Base-by-base conservation (phyloP, 2,888 invertebrate genomes). In the Pachydiplax longipennis region DNA sequence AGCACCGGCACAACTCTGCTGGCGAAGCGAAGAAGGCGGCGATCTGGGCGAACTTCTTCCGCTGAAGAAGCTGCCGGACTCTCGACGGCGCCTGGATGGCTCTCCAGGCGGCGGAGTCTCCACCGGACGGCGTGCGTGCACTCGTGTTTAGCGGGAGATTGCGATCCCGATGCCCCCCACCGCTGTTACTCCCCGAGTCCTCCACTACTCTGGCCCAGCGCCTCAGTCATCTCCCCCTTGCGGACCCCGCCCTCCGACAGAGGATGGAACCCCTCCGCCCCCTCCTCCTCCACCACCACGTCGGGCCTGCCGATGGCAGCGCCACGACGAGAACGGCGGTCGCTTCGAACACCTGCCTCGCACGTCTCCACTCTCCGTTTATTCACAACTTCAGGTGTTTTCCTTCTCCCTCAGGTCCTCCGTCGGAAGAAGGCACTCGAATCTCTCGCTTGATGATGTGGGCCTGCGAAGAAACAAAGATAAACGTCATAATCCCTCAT, bases 141-240 rank as follows among this genome's bases (percentile, higher is more conserved):
- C 65, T 65, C 65, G 73, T 73, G 73, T 73, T 31, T 18, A 13
- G 58, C 31, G 58, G 53, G 58, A 83, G 83, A 25, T 58, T 58
- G 58, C 83, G 83, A 58, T 83, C 58, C 87, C 61, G 61, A 87
- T 61, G 87, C 82, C 87, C 87, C 37, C 87, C 87, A 58, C 35
- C 87, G 87, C 87, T 87, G 61, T 61, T 87, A 87, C 83, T 87
- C 87, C 87, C 87, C n/a, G 61, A 87, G 87, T 61, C 87, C 87
- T 87, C 87, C 87, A 31, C 61, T 53, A 35, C 87, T 87, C 87
- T 37, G 61, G 87, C 87, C 87, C 87, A 31, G 37, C 87, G 87
- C 35, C 87, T 87, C 87, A 87, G 37, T 87, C 87, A 87, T 87
- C 87, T 40, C 83, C 48, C 65, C 87, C 53, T 31, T 61, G 18